Base-by-base conservation (phyloP, 2,113 vertebrate genomes). In the Bagarius yarrelli region DNA sequence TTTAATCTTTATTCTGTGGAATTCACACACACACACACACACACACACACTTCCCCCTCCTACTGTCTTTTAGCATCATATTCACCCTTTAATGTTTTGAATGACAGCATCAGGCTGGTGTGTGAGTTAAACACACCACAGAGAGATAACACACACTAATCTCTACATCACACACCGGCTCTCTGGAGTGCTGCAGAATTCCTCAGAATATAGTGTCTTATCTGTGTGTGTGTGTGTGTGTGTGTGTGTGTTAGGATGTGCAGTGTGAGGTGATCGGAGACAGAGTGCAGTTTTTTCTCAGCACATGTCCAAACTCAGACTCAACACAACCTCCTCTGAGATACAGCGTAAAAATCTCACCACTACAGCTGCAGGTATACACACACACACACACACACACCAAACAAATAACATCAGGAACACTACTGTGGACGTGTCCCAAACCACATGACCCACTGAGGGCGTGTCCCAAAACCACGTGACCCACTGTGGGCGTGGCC, bases 321-420 rank as follows among this genome's bases (percentile, higher is more conserved):
- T 4, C 21, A 0, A 71, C 90, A 72, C 47, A 81, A 0, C 87
- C 81, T 52, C 78, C 85, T 77, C 90, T 88, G 84, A 92, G 83
- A 0, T 98, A 95, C 78, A 88, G 87, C 0, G 90, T 95, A 15
- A 91, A 67, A 73, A 87, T 99, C 13, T 90, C 94, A 47, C 95
- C 97, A 0, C 85, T 98, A 79, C 93, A 93, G 80, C 82, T 99
- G 75, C 94, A 97, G 95, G 98, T 99, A 94, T 8, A 1, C 5
- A 50, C 21, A 60, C 34, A 93, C n/a, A n/a, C 40, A 30, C 18
- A 77, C 34, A 4, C 70, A 76, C 9, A 44, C 74, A 69, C 55
- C 0, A 56, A 8, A 23, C 55, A 23, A 21, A 0, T 21, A 56
- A 56, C 55, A 56, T 56, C 4, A 56, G 1, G 8, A 23, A 56